Conservation (phyloP, 2,113 vertebrate species). For the Bucco capensis region DNA sequence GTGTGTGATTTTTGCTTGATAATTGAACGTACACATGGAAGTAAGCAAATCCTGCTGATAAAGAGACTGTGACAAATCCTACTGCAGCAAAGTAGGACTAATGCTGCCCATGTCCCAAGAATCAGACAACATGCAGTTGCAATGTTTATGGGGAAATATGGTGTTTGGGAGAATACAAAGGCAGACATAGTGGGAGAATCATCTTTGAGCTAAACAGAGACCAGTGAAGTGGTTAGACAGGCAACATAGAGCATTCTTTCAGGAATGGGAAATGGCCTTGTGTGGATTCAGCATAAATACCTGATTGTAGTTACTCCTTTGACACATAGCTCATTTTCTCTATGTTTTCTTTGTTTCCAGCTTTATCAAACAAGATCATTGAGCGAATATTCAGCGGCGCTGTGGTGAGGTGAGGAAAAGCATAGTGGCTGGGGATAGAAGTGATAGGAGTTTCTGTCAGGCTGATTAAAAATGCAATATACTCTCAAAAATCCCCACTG, state of each 20-base stretch:
- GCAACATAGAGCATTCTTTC: neutral
- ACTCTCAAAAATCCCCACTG: neutral
- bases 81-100: neutral
- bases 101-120: neutral
- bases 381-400: constrained; percentile 96
- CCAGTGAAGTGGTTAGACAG: neutral
- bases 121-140: neutral
- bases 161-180: neutral
- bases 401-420: constrained; percentile 87
- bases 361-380: constrained; percentile 92
- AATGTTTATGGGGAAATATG: neutral
- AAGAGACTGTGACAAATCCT: neutral
- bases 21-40: neutral
- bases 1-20: neutral
- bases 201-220: neutral
- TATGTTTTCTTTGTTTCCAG: constrained; percentile 71
- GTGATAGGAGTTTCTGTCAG: neutral
- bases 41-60: no score
- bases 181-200: neutral
- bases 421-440: neutral
- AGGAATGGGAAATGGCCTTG: neutral
- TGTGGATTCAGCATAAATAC: neutral
- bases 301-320: constrained; percentile 23
- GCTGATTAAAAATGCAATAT: neutral
- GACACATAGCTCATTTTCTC: constrained; percentile 41